phyloP scores from a whole-genome alignment of 2,888 invertebrate species.

The Acleris holmiana region DNA sequence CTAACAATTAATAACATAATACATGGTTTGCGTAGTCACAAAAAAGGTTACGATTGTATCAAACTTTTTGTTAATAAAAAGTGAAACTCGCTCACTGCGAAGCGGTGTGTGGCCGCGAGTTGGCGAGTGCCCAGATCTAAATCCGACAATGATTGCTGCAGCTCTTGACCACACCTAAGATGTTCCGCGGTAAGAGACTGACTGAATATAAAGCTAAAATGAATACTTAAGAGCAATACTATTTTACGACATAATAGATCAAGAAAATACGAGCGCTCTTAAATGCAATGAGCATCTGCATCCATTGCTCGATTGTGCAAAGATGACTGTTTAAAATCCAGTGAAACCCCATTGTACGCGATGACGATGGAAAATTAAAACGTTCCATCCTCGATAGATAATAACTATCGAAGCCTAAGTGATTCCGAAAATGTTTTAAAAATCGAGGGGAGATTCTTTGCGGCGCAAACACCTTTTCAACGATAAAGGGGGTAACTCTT shows the following conservation, averaged over 20 bases:
- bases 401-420: slow-evolving; percentile 84
- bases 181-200: slow-evolving; percentile 49
- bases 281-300: slow-evolving; percentile 43
- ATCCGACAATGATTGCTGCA: slow-evolving; percentile 60
- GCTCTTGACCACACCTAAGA: slow-evolving; percentile 75
- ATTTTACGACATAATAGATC: too few relatives aligned
- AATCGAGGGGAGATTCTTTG: slow-evolving; percentile 79
- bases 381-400: slow-evolving; percentile 71
- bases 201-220: slow-evolving; percentile 19
- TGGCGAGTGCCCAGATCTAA: slow-evolving; percentile 77
- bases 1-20: too few relatives aligned
- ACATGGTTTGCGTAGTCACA: too few relatives aligned
- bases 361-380: slow-evolving; percentile 83
- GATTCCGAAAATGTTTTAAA: slow-evolving; percentile 74
- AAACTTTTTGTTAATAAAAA: slow-evolving; percentile 40
- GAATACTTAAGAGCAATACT: too few relatives aligned
- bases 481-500: slow-evolving; percentile 57
- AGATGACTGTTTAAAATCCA: slow-evolving; percentile 75
- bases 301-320: slow-evolving; percentile 60
- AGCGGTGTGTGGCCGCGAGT: slow-evolving; percentile 56
- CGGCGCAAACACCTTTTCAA: slow-evolving; percentile 84
- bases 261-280: background rate
- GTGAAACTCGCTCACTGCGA: slow-evolving; percentile 39
- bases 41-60: slow-evolving; percentile 12
- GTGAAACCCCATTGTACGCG: slow-evolving; percentile 69